A percentile compares a stretch with the other conserved stretches of the same genome.
Evolutionary conservation across 2,888 invertebrate genomes (phyloP).

Genomic region (Chalcosyrphus nemorum): DNA sequence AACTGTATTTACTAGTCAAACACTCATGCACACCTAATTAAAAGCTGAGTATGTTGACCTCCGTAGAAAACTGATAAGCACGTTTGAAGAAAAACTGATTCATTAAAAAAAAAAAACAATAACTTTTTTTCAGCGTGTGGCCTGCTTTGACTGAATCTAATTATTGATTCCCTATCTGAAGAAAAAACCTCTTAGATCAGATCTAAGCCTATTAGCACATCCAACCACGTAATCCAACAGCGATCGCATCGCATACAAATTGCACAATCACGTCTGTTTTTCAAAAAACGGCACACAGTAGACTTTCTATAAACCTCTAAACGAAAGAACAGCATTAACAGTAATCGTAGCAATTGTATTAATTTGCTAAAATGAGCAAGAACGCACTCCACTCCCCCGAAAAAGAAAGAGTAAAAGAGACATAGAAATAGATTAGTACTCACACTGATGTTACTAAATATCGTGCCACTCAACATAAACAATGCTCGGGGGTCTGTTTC

Average conservation of each 20-base stretch:
- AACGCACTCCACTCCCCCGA: no score
- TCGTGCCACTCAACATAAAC: slow-evolving; percentile 94
- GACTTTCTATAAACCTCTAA: neutral
- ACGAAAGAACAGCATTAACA: slow-evolving; percentile 1
- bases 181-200: neutral
- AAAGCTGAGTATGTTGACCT: neutral
- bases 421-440: slow-evolving; percentile 82
- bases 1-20: neutral
- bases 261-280: neutral
- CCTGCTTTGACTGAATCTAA: neutral
- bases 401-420: neutral
- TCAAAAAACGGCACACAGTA: neutral
- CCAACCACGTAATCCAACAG: slow-evolving; percentile 1
- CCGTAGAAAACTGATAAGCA: neutral
- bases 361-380: slow-evolving; percentile 11
- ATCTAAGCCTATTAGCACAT: neutral
- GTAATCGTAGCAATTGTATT: slow-evolving; percentile 15
- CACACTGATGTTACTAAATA: slow-evolving; percentile 99
- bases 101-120: neutral
- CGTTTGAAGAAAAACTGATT: neutral
- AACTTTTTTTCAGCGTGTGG: neutral
- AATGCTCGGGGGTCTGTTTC: slow-evolving; percentile 92
- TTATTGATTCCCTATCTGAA: neutral
- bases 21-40: neutral
- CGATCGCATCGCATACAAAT: slow-evolving; percentile 26